phyloP scores from a whole-genome alignment of 2,888 invertebrate genomes.

The Carabus problematicus region DNA sequence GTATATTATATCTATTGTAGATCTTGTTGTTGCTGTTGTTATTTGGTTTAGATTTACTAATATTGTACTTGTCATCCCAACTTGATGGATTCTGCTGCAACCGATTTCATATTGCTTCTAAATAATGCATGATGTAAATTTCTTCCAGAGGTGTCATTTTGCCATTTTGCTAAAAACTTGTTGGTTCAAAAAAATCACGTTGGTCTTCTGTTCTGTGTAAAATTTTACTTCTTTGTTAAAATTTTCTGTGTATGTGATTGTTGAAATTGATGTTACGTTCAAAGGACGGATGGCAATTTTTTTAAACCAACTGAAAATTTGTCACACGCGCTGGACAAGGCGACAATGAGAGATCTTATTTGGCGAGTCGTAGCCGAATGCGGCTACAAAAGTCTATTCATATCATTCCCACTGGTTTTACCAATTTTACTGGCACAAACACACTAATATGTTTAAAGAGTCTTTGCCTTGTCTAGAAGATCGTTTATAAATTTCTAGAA shows the following conservation, averaged over 20 bases:
- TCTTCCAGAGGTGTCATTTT: conserved; percentile 25
- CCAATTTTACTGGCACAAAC: conserved; percentile 55
- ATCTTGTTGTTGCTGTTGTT: not conserved
- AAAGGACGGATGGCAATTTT: conserved; percentile 41
- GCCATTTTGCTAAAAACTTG: conserved; percentile 25
- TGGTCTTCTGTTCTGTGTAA: conserved; percentile 11
- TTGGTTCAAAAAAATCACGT: conserved; percentile 43
- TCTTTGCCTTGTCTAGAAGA: conserved; percentile 87
- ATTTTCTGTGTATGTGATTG: too few relatives aligned
- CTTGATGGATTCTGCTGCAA: conserved; percentile 22
- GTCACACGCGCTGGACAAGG: conserved; percentile 27
- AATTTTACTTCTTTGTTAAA: too few relatives aligned
- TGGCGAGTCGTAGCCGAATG: conserved; percentile 29
- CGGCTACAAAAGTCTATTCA: conserved; percentile 34
- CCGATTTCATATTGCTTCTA: conserved; percentile 35
- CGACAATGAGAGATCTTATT: conserved; percentile 33
- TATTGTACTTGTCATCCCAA: conserved; percentile 7
- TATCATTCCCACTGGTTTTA: conserved; percentile 35
- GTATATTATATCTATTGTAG: not conserved
- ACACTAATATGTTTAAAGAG: conserved; percentile 68
- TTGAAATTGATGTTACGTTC: conserved; percentile 16
- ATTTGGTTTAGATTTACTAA: conserved; percentile 5
- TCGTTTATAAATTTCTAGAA: conserved; percentile 91
- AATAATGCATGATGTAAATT: conserved; percentile 27
- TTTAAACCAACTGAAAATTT: conserved; percentile 38